Percentiles rank a stretch among this genome's conserved stretches.
Evolutionary conservation across 2,888 invertebrate species (phyloP).

Genomic region (Chydorus sphaericus): DNA sequence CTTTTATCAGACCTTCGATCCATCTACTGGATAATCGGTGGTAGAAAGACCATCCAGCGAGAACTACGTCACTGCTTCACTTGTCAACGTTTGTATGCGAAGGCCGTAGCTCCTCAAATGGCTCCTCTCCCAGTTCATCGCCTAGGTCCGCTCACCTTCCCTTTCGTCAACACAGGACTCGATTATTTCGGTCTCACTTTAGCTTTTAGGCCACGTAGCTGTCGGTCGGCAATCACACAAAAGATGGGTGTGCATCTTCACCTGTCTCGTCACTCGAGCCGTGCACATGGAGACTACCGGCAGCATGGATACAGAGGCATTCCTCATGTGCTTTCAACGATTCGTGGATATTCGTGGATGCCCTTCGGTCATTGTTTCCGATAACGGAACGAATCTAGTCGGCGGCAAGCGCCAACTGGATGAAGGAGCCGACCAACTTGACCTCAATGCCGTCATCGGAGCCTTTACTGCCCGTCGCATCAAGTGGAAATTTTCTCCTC

Average conservation of each 20-base stretch:
- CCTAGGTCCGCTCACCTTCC: slow-evolving; percentile 12
- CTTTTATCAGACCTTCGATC: neutral
- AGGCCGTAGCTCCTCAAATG: slow-evolving; percentile 8
- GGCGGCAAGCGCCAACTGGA: slow-evolving; percentile 16
- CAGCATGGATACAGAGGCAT: slow-evolving; percentile 2
- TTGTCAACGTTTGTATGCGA: neutral
- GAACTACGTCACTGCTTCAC: neutral
- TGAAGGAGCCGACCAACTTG: slow-evolving; percentile 5
- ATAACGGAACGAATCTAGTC: slow-evolving; percentile 19
- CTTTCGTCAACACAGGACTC: slow-evolving; percentile 5
- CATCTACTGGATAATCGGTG: slow-evolving; percentile 1
- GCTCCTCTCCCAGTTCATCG: neutral
- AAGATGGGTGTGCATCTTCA: slow-evolving; percentile 12
- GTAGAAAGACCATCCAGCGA: neutral
- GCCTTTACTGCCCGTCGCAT: neutral
- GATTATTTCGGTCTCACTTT: slow-evolving; percentile 12
- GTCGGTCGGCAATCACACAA: slow-evolving; percentile 6
- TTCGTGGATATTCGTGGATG: slow-evolving; percentile 14
- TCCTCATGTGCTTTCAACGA: slow-evolving; percentile 12
- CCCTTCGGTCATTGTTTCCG: slow-evolving; percentile 15
- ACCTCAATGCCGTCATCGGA: neutral
- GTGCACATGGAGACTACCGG: slow-evolving; percentile 15
- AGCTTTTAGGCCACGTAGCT: no score
- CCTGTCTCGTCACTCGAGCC: slow-evolving; percentile 15
- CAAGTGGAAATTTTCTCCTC: slow-evolving; percentile 18